phyloP scores from a whole-genome alignment of 2,888 invertebrate genomes.

The Drosophila cracens region DNA sequence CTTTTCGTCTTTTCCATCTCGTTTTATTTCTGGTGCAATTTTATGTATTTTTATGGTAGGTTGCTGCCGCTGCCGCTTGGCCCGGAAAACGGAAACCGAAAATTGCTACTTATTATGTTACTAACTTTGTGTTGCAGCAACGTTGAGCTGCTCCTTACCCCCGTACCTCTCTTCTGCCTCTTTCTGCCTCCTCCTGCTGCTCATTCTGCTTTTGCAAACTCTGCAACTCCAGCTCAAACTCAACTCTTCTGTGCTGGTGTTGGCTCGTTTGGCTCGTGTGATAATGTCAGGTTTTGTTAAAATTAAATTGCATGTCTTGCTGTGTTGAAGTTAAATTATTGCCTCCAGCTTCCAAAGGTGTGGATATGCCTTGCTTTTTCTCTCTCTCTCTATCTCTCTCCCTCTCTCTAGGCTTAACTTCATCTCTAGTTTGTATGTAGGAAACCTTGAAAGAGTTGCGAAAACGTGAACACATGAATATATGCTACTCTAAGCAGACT shows the following conservation, averaged over 20 bases:
- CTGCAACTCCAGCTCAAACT: constrained; percentile 1
- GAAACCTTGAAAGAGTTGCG: not conserved
- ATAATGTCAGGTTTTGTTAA: constrained; percentile 81
- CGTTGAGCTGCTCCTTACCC: constrained; percentile 26
- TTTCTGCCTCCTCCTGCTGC: not conserved
- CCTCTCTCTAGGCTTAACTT: not conserved
- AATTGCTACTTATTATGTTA: constrained; percentile 81
- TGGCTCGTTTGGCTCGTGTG: constrained; percentile 71
- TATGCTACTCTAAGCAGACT: not conserved
- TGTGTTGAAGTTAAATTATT: constrained; percentile 77
- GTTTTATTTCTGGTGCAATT: constrained; percentile 65
- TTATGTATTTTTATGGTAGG: constrained; percentile 79
- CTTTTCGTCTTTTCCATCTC: constrained; percentile 33
- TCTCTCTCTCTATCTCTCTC: not conserved
- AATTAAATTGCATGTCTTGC: constrained; percentile 81
- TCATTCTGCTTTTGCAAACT: not conserved
- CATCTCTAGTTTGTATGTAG: not conserved
- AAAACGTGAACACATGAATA: not conserved
- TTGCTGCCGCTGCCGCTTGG: constrained; percentile 71
- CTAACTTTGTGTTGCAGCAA: constrained; percentile 76
- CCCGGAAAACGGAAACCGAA: constrained; percentile 80
- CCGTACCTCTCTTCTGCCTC: not conserved
- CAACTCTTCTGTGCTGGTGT: constrained; percentile 21
- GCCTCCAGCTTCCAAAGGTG: constrained; percentile 56
- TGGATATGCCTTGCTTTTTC: constrained; percentile 4